These are phyloP conservation scores for Acheta domesticus DNA, from an alignment of 2,888 invertebrate species.

Conservation along the genomic window DNA sequence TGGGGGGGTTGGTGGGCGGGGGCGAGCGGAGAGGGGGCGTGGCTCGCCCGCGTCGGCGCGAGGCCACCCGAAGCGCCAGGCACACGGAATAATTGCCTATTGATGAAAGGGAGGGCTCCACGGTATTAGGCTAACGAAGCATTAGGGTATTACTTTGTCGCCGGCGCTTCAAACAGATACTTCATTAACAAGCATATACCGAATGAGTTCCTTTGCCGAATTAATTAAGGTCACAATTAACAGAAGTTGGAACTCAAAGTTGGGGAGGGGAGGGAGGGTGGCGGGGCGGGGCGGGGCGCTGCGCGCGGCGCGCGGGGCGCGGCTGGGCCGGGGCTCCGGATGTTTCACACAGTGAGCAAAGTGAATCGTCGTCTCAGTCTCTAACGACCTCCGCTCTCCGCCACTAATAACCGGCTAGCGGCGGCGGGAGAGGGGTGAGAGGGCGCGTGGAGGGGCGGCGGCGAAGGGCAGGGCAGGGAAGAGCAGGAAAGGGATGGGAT, in stretches of 20 bases:
- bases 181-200: constrained; percentile 10
- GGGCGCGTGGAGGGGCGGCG: too few relatives aligned
- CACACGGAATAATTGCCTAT: background rate
- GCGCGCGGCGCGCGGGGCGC: too few relatives aligned
- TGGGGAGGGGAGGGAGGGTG: background rate
- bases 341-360: too few relatives aligned
- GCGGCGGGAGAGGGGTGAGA: too few relatives aligned
- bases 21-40: background rate
- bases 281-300: background rate
- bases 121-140: constrained; percentile 18
- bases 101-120: background rate
- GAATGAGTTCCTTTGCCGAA: constrained; percentile 8
- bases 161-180: constrained; percentile 9
- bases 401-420: too few relatives aligned
- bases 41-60: background rate
- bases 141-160: constrained; percentile 18
- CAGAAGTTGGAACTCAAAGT: constrained; percentile 10
- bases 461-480: too few relatives aligned
- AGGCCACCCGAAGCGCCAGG: background rate
- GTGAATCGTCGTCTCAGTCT: too few relatives aligned
- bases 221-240: constrained; percentile 18
- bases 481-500: too few relatives aligned
- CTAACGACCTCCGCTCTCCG: too few relatives aligned
- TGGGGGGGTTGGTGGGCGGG: too few relatives aligned
- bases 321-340: background rate